phyloP scores from a whole-genome alignment of 2,888 invertebrate species.

The Augochlorella aurata region DNA sequence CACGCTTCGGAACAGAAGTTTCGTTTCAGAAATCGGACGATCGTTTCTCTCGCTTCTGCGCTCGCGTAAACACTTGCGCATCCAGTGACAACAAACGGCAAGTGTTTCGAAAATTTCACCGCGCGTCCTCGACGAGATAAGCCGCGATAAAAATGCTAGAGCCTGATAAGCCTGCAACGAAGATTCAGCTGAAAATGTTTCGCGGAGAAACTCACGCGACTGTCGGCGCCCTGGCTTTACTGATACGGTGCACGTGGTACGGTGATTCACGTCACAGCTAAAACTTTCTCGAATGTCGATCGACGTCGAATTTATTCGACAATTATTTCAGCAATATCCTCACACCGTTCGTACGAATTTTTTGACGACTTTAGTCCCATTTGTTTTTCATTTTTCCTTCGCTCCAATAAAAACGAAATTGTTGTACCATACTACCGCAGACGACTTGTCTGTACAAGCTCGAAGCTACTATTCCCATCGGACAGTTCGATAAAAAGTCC shows the following conservation, averaged over 20 bases:
- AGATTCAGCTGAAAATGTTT: constrained; percentile 15
- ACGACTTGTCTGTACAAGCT: no score
- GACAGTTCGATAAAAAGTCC: no score
- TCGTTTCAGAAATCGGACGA: not conserved
- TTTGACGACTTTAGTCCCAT: no score
- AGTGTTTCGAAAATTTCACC: not conserved
- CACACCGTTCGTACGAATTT: no score
- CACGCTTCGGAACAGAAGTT: no score
- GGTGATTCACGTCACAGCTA: not conserved
- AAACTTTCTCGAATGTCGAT: not conserved
- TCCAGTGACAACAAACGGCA: not conserved
- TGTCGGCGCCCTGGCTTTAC: constrained; percentile 10
- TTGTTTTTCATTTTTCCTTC: no score
- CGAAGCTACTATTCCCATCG: no score
- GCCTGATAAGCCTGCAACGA: constrained; percentile 24
- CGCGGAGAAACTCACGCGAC: constrained; percentile 54
- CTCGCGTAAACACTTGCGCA: not conserved
- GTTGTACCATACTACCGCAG: no score
- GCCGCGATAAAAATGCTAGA: not conserved
- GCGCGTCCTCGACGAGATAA: not conserved
- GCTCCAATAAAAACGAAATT: no score
- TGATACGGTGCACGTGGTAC: constrained; percentile 50
- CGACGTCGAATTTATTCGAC: not conserved
- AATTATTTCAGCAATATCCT: not conserved
- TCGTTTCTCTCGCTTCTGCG: not conserved